These are phyloP conservation scores for Microtus pennsylvanicus DNA, from an alignment of 2,113 vertebrate genomes.

Conservation along the genomic window DNA sequence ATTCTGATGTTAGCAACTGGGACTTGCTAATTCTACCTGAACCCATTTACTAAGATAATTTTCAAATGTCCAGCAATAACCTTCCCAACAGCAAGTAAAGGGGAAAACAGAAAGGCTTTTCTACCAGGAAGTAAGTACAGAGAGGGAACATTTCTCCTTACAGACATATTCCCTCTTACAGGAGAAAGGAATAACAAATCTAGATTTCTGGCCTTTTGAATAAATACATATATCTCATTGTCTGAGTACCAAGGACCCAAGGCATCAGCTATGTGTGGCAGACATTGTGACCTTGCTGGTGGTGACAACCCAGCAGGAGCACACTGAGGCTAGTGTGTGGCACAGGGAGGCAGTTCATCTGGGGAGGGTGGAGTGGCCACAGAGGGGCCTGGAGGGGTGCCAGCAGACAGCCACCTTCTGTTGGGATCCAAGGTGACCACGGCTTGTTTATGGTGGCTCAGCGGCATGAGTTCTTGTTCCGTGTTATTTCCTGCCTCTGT, in stretches of 20 bases:
- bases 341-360: rapidly evolving
- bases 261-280: too few species aligned
- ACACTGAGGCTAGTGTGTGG: rapidly evolving
- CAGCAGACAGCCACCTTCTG: rapidly evolving
- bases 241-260: rapidly evolving
- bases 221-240: not conserved
- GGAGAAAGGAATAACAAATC: not conserved
- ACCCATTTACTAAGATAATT: not conserved
- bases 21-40: not conserved
- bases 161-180: not conserved
- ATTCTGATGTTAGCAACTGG: not conserved
- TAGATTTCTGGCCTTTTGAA: not conserved
- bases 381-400: rapidly evolving
- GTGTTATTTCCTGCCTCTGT: not conserved
- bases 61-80: not conserved
- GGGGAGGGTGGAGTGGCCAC: rapidly evolving
- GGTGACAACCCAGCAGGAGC: not conserved
- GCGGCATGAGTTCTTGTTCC: not conserved
- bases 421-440: not conserved
- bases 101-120: not conserved
- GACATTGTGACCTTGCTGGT: not conserved
- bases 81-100: not conserved
- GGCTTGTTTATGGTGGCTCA: not conserved
- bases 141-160: not conserved
- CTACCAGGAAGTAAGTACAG: not conserved